These are phyloP conservation scores for Tachysurus vachellii DNA, from an alignment of 2,113 vertebrate species.

Conservation along the genomic window DNA sequence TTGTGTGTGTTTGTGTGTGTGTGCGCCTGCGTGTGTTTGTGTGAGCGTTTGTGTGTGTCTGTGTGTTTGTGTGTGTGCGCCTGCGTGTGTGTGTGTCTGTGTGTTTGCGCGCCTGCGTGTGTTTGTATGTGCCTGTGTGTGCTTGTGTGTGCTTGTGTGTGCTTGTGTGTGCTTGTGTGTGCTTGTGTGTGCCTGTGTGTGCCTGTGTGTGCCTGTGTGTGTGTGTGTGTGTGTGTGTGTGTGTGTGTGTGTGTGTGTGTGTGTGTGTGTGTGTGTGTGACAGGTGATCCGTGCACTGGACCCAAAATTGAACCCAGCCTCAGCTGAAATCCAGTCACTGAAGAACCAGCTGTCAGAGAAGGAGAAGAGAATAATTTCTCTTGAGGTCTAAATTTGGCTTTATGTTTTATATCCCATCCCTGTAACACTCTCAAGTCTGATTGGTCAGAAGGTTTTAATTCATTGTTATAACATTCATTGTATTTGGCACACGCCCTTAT, in stretches of 20 bases:
- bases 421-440: neutral
- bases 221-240: neutral
- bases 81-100: too few relatives aligned
- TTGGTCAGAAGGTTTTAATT: neutral
- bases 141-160: neutral
- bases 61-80: neutral
- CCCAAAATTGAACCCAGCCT: conserved; percentile 94
- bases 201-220: too few relatives aligned
- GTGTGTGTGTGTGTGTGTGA: conserved; percentile 1
- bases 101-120: neutral
- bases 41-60: neutral
- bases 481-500: neutral
- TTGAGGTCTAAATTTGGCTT: conserved; percentile 73
- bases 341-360: conserved; percentile 86
- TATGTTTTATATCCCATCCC: neutral
- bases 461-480: neutral
- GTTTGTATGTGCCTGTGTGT: neutral
- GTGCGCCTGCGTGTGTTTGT: neutral
- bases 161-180: neutral
- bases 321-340: conserved; percentile 91
- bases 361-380: conserved; percentile 83
- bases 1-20: neutral
- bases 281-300: conserved; percentile 96
- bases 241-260: neutral
- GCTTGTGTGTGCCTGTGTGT: neutral